These are phyloP conservation scores for Drosophila imparisetae DNA, from an alignment of 2,888 invertebrate species.

Conservation along the genomic window DNA sequence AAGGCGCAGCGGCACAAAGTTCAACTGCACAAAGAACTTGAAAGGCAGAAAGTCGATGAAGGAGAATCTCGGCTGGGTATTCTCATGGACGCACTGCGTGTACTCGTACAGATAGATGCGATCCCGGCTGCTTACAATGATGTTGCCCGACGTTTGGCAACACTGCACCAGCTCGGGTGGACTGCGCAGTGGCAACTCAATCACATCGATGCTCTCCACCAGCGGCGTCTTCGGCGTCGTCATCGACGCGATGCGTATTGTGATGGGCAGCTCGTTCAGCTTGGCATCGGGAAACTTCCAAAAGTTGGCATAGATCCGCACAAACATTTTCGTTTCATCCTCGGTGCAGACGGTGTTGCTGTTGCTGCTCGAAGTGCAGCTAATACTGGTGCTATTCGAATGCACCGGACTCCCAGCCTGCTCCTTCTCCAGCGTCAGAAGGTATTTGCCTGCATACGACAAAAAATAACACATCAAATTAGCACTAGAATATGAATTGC, in stretches of 20 bases:
- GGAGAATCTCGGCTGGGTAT: conserved; percentile 87
- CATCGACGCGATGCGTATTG: conserved; percentile 88
- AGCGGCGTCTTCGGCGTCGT: conserved; percentile 90
- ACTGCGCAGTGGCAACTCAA: conserved; percentile 88
- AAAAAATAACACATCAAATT: not conserved
- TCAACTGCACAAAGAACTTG: conserved; percentile 88
- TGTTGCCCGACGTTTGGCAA: conserved; percentile 85
- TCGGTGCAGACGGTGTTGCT: conserved; percentile 83
- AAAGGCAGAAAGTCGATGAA: conserved; percentile 90
- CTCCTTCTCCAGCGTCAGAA: conserved; percentile 83
- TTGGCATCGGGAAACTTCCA: conserved; percentile 83
- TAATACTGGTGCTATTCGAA: conserved; percentile 78
- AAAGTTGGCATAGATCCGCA: conserved; percentile 91
- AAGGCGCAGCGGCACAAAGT: conserved; percentile 87
- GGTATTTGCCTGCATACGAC: conserved; percentile 73
- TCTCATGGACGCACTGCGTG: conserved; percentile 88
- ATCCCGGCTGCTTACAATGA: conserved; percentile 82
- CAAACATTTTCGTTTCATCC: conserved; percentile 84
- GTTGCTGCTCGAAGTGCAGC: conserved; percentile 83
- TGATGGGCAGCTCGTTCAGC: conserved; percentile 85
- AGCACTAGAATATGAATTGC: not conserved
- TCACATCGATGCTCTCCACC: conserved; percentile 89
- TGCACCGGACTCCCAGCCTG: conserved; percentile 82
- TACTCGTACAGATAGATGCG: conserved; percentile 86
- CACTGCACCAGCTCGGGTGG: conserved; percentile 87